Evolutionary conservation across 1,140 invertebrate species (phyloP).

Genomic region (Ceratina calcarata): DNA sequence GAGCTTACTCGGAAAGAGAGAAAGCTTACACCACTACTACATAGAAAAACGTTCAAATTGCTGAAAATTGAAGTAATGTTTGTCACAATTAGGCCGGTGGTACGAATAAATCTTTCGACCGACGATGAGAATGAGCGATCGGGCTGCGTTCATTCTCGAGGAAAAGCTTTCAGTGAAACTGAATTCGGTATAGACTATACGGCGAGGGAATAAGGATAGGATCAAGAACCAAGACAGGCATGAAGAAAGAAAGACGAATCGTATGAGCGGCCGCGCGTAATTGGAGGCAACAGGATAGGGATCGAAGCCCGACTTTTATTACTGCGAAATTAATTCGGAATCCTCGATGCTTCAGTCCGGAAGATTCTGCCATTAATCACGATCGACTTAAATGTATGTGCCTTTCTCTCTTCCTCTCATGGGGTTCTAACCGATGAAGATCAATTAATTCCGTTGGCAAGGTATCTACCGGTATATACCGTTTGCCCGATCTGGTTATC

Average conservation of each 20-base stretch:
- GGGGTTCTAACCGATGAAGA: conserved; percentile 26
- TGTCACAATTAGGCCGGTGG: conserved; percentile 41
- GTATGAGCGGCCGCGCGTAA: conserved; percentile 13
- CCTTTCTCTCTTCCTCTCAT: not conserved
- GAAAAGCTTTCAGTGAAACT: conserved; percentile 4
- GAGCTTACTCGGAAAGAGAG: not conserved
- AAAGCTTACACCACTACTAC: not conserved
- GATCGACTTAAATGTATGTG: conserved; percentile 36
- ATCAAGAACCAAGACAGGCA: not conserved
- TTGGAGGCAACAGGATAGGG: not conserved
- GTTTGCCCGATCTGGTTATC: not conserved
- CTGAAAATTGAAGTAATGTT: conserved; percentile 33
- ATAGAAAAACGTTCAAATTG: conserved; percentile 11
- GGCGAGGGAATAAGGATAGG: not conserved
- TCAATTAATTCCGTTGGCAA: conserved; percentile 36
- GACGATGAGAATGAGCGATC: not conserved
- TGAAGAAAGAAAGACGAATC: not conserved
- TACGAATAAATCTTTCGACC: conserved; percentile 27
- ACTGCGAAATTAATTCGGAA: conserved; percentile 43
- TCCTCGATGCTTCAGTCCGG: not conserved
- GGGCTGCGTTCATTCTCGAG: conserved; percentile 6
- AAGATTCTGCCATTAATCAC: conserved; percentile 25
- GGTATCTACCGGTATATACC: conserved; percentile 41
- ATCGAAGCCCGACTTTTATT: conserved; percentile 28
- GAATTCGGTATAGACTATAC: conserved; percentile 3